Evolutionary conservation across 2,888 invertebrate genomes (phyloP), one percentile per base, ranked within the genome.

Genomic region (Drosophila falleni): DNA sequence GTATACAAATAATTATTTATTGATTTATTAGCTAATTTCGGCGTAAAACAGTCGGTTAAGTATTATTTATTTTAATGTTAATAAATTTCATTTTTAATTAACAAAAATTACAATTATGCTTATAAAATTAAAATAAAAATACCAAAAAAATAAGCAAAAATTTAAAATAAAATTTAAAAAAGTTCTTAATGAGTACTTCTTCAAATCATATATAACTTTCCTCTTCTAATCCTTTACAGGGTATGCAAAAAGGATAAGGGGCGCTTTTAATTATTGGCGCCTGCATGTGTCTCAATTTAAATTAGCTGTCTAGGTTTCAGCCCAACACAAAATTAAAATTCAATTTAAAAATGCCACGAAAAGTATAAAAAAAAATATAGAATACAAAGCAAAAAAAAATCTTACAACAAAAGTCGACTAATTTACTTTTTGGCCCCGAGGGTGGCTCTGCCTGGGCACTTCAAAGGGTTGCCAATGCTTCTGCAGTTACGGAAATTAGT

Each of bases 281-380:
- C 78, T 88, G 88, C 87, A 88, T 88, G 87, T 89, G 87, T 83
- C 88, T 86, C 86, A 79, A 89, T 87, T 87, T 85, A 88, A 87
- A 87, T 89, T 86, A 78, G 81, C 86, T 89, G 74, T 74, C 68
- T 58, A 74, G 41, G 50, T 71, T 67, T 37, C 47, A 11, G 56
- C 62, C 26, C 41, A 39, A 44, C 68, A 87, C 71, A 71, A 80
- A 89, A 89, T 87, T 89, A 84, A 89, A 87, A 87, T 87, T 87
- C 84, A 87, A 87, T 87, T 86, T 89, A 81, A 88, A 86, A 89
- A 80, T 83, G 79, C 89, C 80, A 75, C 83, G 62, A 80, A 82
- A 87, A 82, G 74, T 68, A 67, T 65, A 62, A 46, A 59, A 81
- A 68, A 44, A 53, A 54, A 42, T 33, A 42, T 42, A 29, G 39